Evolutionary conservation across 1,140 invertebrate genomes (phyloP).

Genomic region (Philotrypesis tridentata): DNA sequence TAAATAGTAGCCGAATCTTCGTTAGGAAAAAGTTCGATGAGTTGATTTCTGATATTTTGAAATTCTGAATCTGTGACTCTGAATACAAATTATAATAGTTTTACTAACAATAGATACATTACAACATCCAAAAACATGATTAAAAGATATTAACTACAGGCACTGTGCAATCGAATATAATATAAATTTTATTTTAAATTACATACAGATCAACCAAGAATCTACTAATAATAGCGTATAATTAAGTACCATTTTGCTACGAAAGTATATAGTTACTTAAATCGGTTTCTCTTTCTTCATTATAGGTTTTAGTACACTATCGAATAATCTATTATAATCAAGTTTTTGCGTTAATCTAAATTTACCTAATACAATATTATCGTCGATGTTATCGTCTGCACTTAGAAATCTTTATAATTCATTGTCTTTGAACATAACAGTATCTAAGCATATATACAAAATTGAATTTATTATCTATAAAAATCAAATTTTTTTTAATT

Average conservation of each 20-base stretch:
- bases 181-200: too few relatives aligned
- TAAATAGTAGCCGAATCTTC: constrained; percentile 1
- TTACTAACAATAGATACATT: neutral
- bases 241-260: too few relatives aligned
- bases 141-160: too few relatives aligned
- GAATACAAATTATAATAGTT: neutral
- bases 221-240: too few relatives aligned
- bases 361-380: constrained; percentile 3
- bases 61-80: neutral
- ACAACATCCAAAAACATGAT: neutral
- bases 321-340: constrained; percentile 8
- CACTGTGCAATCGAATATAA: too few relatives aligned
- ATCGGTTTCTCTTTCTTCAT: neutral
- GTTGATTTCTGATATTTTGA: neutral
- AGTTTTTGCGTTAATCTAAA: neutral
- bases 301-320: neutral
- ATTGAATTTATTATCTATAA: neutral
- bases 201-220: too few relatives aligned
- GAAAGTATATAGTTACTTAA: neutral
- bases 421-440: constrained; percentile 1
- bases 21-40: neutral
- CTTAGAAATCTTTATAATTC: constrained; percentile 1
- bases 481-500: neutral
- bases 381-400: neutral
- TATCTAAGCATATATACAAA: neutral